Evolutionary conservation across 2,113 vertebrate genomes (phyloP).

Genomic region (Trichechus manatus): DNA sequence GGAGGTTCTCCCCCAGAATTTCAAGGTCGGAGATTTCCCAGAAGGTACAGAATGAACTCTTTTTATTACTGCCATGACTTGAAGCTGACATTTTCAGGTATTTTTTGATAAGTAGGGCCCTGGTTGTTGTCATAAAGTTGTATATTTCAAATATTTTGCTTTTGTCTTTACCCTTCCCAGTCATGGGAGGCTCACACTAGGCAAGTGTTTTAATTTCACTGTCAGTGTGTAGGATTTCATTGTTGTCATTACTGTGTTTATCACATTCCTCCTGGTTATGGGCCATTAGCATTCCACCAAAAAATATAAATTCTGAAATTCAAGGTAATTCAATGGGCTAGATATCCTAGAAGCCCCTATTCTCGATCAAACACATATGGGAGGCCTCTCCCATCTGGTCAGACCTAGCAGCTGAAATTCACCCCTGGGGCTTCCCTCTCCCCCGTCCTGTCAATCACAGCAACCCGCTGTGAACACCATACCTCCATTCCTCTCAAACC

Average conservation of each 20-base stretch:
- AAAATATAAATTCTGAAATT: constrained; percentile 78
- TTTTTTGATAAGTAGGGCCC: constrained; percentile 23
- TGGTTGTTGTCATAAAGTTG: constrained; percentile 62
- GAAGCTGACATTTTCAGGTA: constrained; percentile 53
- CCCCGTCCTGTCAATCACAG: constrained; percentile 86
- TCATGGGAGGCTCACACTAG: constrained; percentile 53
- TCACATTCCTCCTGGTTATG: constrained; percentile 78
- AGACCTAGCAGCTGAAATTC: constrained; percentile 86
- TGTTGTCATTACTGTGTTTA: constrained; percentile 78
- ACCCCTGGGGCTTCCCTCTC: constrained; percentile 80
- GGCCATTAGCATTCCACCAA: constrained; percentile 74
- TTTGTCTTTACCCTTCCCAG: constrained; percentile 51
- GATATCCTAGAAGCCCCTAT: constrained; percentile 50
- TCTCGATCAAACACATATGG: neutral
- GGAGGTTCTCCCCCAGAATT: constrained; percentile 23
- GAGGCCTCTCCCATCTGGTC: constrained; percentile 86
- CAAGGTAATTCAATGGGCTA: constrained; percentile 68
- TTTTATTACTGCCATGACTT: constrained; percentile 52
- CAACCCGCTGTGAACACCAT: constrained; percentile 86
- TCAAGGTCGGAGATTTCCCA: constrained; percentile 62
- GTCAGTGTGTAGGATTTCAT: constrained; percentile 77
- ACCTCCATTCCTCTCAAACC: constrained; percentile 74
- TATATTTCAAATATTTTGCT: constrained; percentile 73
- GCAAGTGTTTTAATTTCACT: constrained; percentile 73
- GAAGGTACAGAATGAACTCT: constrained; percentile 12